Base-by-base conservation (phyloP, 1,140 invertebrate species). In the Drosophila mayri region DNA sequence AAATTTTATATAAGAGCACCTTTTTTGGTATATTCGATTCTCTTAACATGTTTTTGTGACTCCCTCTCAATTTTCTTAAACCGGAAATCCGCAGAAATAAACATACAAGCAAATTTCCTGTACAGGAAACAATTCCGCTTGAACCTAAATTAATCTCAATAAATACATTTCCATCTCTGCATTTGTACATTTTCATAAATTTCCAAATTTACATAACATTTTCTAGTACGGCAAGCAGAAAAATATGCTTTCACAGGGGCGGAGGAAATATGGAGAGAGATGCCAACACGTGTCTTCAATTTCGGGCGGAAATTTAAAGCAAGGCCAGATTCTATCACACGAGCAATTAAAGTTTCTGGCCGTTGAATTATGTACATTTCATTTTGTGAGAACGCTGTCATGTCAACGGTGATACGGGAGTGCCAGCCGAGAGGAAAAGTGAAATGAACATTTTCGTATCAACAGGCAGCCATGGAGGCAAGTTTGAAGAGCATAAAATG, bases 291-390 rank as follows among this genome's bases (percentile, higher is more conserved):
- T 46, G 47, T 68, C 40, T 5, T 57, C 16, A 14, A 32, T 11
- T 46, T 57, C n/a, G 12, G 6, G 52, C 35, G 25, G 11, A 59
- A 59, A 49, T 18, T 71, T 71, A 49, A 71, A 41, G 50, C 67
- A 9, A 16, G 32, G 12, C 18, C 50, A 22, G 32, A 54, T 55
- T 70, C 30, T 46, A 67, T 71, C 50, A 66, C 49, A 40, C 38
- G 49, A 72, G 54, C 66, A 72, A 72, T 72, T 72, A 60, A 72
- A 71, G 63, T 68, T 71, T 11, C 67, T 40, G 67, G 35, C 46
- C 32, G 40, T 80, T 80, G 63, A 85, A 85, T 86, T 64, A 78
- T 85, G 73, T 62, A 62, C 46, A 70, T 81, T 71, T 81, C 66
- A 86, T 78, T 78, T 78, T 70, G 64, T 65, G 60, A 58, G 68